Conservation (phyloP, 1,140 invertebrate species). For the Chironomus striatipennis region DNA sequence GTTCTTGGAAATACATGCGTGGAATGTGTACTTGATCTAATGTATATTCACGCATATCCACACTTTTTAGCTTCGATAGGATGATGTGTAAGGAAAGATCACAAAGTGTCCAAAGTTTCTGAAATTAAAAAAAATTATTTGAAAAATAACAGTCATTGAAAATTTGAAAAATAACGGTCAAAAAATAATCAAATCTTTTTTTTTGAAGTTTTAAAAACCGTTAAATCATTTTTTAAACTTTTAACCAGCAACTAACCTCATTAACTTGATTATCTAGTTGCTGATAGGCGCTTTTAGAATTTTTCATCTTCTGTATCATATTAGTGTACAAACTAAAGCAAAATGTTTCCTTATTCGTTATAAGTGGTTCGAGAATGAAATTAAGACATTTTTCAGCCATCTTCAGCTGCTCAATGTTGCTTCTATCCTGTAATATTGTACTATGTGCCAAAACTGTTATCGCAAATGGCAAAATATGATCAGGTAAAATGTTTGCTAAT, state of each 20-base stretch:
- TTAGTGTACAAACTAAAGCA: conserved; percentile 94
- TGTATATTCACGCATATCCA: conserved; percentile 82
- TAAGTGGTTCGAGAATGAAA: conserved; percentile 89
- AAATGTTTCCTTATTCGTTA: conserved; percentile 87
- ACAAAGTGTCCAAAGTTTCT: conserved; percentile 95
- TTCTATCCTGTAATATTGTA: conserved; percentile 64
- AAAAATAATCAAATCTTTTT: too few relatives aligned
- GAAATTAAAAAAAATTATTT: too few relatives aligned
- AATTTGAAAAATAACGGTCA: neutral
- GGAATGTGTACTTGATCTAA: conserved; percentile 67
- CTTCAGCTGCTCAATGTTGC: conserved; percentile 65
- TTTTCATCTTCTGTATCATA: conserved; percentile 85
- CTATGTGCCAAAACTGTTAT: conserved; percentile 89
- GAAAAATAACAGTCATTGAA: conserved; percentile 30
- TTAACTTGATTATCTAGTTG: conserved; percentile 73
- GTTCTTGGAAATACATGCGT: conserved; percentile 73
- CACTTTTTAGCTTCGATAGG: conserved; percentile 74
- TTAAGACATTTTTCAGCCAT: conserved; percentile 77
- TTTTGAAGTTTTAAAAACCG: too few relatives aligned
- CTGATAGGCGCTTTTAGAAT: conserved; percentile 80
- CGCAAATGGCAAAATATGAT: conserved; percentile 93
- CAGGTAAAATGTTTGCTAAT: conserved; percentile 81
- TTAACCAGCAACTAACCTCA: conserved; percentile 53
- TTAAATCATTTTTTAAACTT: too few relatives aligned
- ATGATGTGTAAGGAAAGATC: conserved; percentile 87